Conservation (phyloP, 2,113 vertebrate genomes). For the Lophura nycthemera region DNA sequence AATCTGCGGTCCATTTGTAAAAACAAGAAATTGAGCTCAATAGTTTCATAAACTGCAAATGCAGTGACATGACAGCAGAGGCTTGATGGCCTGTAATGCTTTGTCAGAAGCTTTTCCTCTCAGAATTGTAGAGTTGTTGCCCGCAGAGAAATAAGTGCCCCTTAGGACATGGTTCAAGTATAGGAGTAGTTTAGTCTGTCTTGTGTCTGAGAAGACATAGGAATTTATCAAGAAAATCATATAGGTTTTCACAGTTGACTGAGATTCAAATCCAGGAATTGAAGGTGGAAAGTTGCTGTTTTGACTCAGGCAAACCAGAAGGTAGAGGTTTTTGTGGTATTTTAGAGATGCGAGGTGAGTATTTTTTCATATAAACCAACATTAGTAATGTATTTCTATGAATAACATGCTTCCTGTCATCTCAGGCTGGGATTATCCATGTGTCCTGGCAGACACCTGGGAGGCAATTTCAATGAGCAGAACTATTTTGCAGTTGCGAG, state of each 20-base stretch:
- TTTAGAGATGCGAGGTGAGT: slow-evolving; percentile 11
- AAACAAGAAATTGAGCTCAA: slow-evolving; percentile 36
- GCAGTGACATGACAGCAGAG: slow-evolving; percentile 19
- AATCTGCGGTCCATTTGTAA: background rate
- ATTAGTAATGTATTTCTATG: slow-evolving; percentile 65
- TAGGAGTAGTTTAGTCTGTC: slow-evolving; percentile 60
- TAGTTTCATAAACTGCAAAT: slow-evolving; percentile 38
- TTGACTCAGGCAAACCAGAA: slow-evolving; percentile 43
- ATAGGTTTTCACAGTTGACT: slow-evolving; percentile 20
- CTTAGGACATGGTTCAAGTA: slow-evolving; percentile 49
- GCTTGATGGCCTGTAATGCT: slow-evolving; percentile 36
- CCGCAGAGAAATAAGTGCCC: slow-evolving; percentile 23
- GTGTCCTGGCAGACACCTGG: slow-evolving; percentile 49
- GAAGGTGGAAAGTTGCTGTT: slow-evolving; percentile 44
- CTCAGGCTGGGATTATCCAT: slow-evolving; percentile 52
- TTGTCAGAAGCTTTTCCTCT: slow-evolving; percentile 63
- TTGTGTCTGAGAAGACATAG: slow-evolving; percentile 8
- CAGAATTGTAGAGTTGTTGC: slow-evolving; percentile 30
- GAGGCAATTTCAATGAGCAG: slow-evolving; percentile 61
- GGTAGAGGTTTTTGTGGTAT: slow-evolving; percentile 31
- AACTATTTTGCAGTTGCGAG: slow-evolving; percentile 63
- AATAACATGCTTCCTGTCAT: slow-evolving; percentile 69
- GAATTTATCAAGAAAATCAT: slow-evolving; percentile 29
- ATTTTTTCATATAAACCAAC: slow-evolving; percentile 29
- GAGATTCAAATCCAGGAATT: slow-evolving; percentile 20